Evolutionary conservation across 2,797 vertebrate genomes (phyloP).

Genomic region (Danio kyathit): DNA sequence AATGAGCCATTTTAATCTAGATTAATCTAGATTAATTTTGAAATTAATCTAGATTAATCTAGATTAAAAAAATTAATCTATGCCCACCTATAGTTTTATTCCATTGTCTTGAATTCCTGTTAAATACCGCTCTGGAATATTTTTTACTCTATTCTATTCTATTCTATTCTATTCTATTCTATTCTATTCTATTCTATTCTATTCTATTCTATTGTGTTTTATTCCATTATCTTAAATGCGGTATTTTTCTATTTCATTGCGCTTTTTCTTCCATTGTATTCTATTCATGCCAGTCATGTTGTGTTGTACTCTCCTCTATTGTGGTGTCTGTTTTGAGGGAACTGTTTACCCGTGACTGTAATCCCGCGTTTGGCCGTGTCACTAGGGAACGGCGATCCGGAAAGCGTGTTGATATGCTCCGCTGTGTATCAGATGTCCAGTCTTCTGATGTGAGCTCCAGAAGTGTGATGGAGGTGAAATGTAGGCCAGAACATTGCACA

Average conservation of each 20-base stretch:
- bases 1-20: too few species aligned
- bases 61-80: too few species aligned
- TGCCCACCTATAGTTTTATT: too few species aligned
- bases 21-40: too few species aligned
- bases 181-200: slow-evolving; percentile 3
- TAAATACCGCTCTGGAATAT: too few species aligned
- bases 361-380: slow-evolving; percentile 26
- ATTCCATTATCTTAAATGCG: not conserved
- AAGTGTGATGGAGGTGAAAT: slow-evolving; percentile 36
- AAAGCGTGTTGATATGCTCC: slow-evolving; percentile 32
- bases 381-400: slow-evolving; percentile 41
- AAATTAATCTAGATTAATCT: too few species aligned
- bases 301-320: not conserved
- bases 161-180: not conserved
- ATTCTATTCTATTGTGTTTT: not conserved
- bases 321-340: not conserved
- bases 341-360: slow-evolving; percentile 33
- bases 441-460: slow-evolving; percentile 8
- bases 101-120: not conserved
- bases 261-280: not conserved
- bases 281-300: not conserved
- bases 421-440: slow-evolving; percentile 40
- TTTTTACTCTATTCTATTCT: slow-evolving; percentile 1
- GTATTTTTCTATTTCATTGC: not conserved
- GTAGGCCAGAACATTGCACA: slow-evolving; percentile 30